Evolutionary conservation across 2,888 invertebrate genomes (phyloP).

Genomic region (Philereme transversata): DNA sequence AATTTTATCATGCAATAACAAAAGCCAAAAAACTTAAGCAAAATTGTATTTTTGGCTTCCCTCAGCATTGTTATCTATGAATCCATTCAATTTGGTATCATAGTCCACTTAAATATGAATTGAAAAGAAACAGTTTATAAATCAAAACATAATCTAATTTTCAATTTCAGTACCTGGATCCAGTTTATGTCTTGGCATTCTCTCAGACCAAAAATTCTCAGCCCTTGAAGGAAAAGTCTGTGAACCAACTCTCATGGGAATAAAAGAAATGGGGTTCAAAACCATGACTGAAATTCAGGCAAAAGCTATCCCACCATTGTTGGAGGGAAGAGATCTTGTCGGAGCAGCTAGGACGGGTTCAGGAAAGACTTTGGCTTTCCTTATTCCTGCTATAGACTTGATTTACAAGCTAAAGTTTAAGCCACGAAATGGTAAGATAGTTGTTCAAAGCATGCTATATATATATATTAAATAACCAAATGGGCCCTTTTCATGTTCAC

Average conservation of each 20-base stretch:
- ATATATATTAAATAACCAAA: no score
- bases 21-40: no score
- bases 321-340: conserved; percentile 96
- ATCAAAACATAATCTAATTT: neutral
- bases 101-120: no score
- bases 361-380: conserved; percentile 97
- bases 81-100: no score
- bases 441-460: conserved; percentile 70
- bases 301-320: conserved; percentile 92
- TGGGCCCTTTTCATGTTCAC: no score
- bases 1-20: no score
- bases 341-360: conserved; percentile 98
- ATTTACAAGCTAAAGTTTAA: conserved; percentile 95
- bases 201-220: conserved; percentile 84
- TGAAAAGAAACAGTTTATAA: no score
- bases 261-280: conserved; percentile 96
- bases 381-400: conserved; percentile 97
- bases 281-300: conserved; percentile 98
- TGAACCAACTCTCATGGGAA: conserved; percentile 92
- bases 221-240: conserved; percentile 87
- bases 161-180: conserved; percentile 86
- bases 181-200: conserved; percentile 83
- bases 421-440: conserved; percentile 91
- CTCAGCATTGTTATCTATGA: no score
- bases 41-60: no score